phyloP scores from a whole-genome alignment of 2,888 invertebrate species.

The Suillia variegata region DNA sequence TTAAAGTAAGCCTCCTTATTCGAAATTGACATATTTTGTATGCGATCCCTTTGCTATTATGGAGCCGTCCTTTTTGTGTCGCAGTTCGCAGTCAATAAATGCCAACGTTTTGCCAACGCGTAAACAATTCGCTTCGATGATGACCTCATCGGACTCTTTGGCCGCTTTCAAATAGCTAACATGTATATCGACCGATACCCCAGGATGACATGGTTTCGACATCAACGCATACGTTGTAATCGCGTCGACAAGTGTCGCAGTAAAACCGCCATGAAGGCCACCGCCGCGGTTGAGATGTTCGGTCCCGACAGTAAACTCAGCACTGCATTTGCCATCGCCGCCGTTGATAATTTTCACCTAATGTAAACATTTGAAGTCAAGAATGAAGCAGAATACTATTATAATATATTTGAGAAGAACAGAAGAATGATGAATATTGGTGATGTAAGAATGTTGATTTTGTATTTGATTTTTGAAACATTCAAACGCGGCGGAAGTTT shows the following conservation, averaged over 20 bases:
- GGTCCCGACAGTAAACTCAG: constrained; percentile 74
- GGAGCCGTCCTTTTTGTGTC: constrained; percentile 73
- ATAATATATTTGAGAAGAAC: no score
- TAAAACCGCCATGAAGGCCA: constrained; percentile 83
- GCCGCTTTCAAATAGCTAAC: constrained; percentile 81
- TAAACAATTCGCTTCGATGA: constrained; percentile 76
- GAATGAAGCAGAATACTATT: no score
- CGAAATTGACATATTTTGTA: constrained; percentile 71
- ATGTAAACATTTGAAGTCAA: constrained; percentile 32
- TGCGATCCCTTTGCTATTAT: constrained; percentile 82
- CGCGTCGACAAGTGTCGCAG: constrained; percentile 73
- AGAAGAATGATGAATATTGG: no score
- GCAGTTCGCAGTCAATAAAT: constrained; percentile 80
- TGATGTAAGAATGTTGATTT: no score
- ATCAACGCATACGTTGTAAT: constrained; percentile 80
- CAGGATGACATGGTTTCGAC: constrained; percentile 69
- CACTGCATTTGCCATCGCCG: constrained; percentile 72
- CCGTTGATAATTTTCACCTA: constrained; percentile 61
- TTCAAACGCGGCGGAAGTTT: no score
- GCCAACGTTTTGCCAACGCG: constrained; percentile 79
- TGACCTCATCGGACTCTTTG: constrained; percentile 74
- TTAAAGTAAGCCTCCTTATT: no score
- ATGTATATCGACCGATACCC: constrained; percentile 83
- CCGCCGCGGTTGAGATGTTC: constrained; percentile 78
- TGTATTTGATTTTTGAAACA: no score